Conservation (phyloP, 2,113 vertebrate genomes). For the Perca fluviatilis region DNA sequence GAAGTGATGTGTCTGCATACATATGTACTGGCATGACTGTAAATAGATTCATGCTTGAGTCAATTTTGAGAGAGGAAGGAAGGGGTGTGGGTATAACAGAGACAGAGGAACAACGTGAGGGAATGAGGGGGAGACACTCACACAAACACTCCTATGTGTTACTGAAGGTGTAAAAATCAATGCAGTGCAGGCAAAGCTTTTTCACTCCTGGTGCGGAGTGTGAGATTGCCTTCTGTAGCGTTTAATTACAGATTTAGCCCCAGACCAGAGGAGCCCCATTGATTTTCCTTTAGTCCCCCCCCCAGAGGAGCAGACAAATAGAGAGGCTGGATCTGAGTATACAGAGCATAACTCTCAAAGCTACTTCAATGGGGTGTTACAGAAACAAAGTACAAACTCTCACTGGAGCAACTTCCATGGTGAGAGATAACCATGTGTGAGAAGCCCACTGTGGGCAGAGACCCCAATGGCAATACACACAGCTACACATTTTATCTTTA, state of each 20-base stretch:
- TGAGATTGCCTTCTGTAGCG: conserved; percentile 79
- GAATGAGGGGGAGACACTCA: conserved; percentile 22
- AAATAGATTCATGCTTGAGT: conserved; percentile 54
- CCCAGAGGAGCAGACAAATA: conserved; percentile 69
- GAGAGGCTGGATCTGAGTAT: conserved; percentile 65
- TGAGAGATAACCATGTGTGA: conserved; percentile 45
- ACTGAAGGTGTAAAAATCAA: conserved; percentile 81
- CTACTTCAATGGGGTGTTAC: conserved; percentile 57
- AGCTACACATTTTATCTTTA: background rate
- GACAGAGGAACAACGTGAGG: conserved; percentile 41
- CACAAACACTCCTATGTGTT: conserved; percentile 64
- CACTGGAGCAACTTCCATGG: conserved; percentile 43
- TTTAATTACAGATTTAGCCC: conserved; percentile 81
- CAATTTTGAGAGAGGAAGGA: conserved; percentile 47
- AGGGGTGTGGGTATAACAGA: conserved; percentile 44
- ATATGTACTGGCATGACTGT: conserved; percentile 36
- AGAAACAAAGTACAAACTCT: conserved; percentile 59
- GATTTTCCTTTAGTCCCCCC: conserved; percentile 78
- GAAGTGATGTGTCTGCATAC: conserved; percentile 53
- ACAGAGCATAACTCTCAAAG: conserved; percentile 57
- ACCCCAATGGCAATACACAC: background rate
- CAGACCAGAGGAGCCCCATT: conserved; percentile 70
- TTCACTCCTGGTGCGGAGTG: conserved; percentile 57
- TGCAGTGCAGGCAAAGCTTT: conserved; percentile 69
- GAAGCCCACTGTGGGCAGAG: conserved; percentile 22